Evolutionary conservation across 2,888 invertebrate genomes (phyloP), one percentile per base, ranked within the genome.

Genomic region (Elysia crispata): DNA sequence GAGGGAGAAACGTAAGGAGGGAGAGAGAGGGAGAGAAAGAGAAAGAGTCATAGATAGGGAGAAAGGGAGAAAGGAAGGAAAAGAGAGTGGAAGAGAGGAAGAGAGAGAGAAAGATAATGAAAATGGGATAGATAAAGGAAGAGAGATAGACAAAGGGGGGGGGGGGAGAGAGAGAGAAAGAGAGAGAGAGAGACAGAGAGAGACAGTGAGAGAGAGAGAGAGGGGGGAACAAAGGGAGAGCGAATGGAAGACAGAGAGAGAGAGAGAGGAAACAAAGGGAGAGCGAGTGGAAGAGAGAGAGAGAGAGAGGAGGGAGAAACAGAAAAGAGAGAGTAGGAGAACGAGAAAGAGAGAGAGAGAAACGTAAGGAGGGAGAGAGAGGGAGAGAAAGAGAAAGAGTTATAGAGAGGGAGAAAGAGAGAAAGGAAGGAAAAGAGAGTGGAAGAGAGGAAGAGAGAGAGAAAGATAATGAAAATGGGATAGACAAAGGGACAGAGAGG

Each of bases 1-100:
- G 31, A 54, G 57, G 69, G 69, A 70, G 13, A 70, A 23, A 76
- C 23, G 66, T 15, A 66, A 28, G 41, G 66, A 66, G 6, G 66
- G 49, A 31, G 76, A 69, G 54, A 79, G 76, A 60, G 75, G 75
- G 54, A 79, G 57, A 76, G 25, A 72, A 64, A 83, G 64, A 76
- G 0, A 1, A 57, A 74, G 25, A 69, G 62, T 25, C 33, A 57
- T 41, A 69, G 13, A 69, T 23, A 31, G 64, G 25, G 49, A 64
- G 28, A 70, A 3, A 41, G 41, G 41, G 5, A 41, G 41, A 41
- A 49, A 31, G 62, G 41, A 25, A 60, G 49, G 50, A 30, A 67
- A 66, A 67, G 74, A 79, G 49, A 66, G 33, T 49, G 66, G 20
- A n/a, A 75, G 64, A 79, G 70, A 72, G 49, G 50, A 54, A 41